A percentile compares a stretch with the other conserved stretches of the same genome.
Conservation (phyloP, 2,113 vertebrate species). For the Albula glossodonta region DNA sequence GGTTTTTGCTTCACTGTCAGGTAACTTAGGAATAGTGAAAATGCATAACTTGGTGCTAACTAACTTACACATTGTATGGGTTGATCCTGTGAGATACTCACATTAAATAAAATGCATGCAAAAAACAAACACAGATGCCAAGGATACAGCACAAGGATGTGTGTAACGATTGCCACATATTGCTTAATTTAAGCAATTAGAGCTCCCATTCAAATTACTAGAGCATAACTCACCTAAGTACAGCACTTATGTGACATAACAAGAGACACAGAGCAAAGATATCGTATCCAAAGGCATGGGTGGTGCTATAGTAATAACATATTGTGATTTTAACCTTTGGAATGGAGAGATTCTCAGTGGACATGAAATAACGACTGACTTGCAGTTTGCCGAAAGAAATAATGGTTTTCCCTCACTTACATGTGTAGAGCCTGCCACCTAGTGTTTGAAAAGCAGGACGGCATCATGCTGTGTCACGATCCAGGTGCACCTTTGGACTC, state of each 20-base stretch:
- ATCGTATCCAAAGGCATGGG: not conserved
- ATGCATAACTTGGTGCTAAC: not conserved
- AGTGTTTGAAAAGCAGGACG: not conserved
- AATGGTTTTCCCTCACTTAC: not conserved
- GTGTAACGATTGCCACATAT: not conserved
- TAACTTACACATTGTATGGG: not conserved
- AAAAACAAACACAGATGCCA: not conserved
- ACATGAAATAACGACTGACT: not conserved
- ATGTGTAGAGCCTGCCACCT: slow-evolving; percentile 28
- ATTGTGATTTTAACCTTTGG: slow-evolving; percentile 13
- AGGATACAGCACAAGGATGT: not conserved
- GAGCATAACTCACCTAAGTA: not conserved
- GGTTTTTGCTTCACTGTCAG: not conserved
- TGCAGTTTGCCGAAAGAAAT: not conserved
- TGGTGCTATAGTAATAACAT: not conserved
- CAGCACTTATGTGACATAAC: not conserved
- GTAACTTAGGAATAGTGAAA: not conserved
- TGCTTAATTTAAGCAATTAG: not conserved
- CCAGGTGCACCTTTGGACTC: not conserved
- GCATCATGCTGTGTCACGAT: not conserved
- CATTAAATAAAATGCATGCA: not conserved
- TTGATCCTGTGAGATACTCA: not conserved
- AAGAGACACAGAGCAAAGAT: not conserved
- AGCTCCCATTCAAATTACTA: not conserved
- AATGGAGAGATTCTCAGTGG: not conserved